Conservation (phyloP, 2,113 vertebrate species). For the Bostrychus sinensis region DNA sequence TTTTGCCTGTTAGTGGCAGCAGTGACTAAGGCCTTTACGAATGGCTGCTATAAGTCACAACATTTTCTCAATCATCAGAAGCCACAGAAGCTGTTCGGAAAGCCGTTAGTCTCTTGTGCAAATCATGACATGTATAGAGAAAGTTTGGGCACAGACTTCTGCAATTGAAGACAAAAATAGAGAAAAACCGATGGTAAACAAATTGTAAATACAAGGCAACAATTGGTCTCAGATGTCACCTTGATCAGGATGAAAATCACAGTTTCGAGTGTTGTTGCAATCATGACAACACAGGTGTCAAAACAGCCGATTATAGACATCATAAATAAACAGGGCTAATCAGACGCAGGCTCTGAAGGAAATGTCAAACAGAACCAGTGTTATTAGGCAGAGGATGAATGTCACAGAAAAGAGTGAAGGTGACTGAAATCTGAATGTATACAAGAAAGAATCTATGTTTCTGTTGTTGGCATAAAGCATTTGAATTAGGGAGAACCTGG, state of each 20-base stretch:
- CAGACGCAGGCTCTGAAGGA: too few species aligned
- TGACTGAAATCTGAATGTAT: constrained; percentile 10
- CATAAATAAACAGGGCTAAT: constrained; percentile 4
- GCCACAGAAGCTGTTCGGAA: not conserved
- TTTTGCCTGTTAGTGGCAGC: not conserved
- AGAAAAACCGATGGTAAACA: constrained; percentile 8
- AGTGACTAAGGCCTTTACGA: not conserved
- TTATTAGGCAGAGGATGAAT: constrained; percentile 14
- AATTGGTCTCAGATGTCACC: not conserved
- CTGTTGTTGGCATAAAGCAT: not conserved
- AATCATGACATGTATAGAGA: not conserved
- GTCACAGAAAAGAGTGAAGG: constrained; percentile 11
- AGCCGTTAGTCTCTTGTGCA: not conserved
- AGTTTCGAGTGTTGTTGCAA: not conserved
- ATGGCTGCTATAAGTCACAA: not conserved
- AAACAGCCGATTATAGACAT: not conserved
- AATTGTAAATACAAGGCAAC: not conserved
- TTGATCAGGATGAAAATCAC: not conserved
- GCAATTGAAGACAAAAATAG: not conserved
- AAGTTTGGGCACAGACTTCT: not conserved
- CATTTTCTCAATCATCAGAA: not conserved
- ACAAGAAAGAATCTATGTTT: not conserved
- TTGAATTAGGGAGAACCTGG: not conserved
- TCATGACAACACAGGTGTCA: not conserved
- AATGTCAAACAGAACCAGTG: constrained; percentile 20